Percentiles rank a stretch among this genome's conserved stretches.
phyloP scores from a whole-genome alignment of 2,888 invertebrate genomes.

The Melipona beecheii region DNA sequence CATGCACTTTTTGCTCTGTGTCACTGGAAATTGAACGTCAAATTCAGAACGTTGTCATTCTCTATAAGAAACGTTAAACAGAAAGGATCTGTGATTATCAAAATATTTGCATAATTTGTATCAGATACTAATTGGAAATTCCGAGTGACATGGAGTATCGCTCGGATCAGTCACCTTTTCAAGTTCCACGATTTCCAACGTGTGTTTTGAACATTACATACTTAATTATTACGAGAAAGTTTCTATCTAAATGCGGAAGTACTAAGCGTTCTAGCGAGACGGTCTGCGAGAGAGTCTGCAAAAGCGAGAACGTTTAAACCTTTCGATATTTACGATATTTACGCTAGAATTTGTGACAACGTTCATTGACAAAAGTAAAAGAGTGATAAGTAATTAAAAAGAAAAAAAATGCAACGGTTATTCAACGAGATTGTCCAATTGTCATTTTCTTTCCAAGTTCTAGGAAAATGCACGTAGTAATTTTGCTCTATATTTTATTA shows the following conservation, averaged over 20 bases:
- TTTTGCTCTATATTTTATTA: no score
- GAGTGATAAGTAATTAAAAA: not conserved
- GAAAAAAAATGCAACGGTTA: no score
- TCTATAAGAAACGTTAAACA: no score
- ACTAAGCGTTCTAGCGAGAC: constrained; percentile 47
- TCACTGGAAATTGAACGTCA: not conserved
- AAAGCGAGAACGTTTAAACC: constrained; percentile 22
- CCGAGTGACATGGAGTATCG: not conserved
- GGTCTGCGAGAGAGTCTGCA: constrained; percentile 34
- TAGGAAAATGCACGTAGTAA: no score
- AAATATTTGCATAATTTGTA: not conserved
- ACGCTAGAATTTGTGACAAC: not conserved
- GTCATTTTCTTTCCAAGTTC: not conserved
- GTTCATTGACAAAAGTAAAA: not conserved
- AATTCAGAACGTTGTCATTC: not conserved
- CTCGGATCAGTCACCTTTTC: not conserved
- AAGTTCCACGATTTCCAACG: not conserved
- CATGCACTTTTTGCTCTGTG: not conserved
- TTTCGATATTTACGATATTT: not conserved
- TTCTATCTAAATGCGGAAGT: constrained; percentile 48
- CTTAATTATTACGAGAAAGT: constrained; percentile 51
- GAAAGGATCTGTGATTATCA: not conserved
- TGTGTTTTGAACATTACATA: constrained; percentile 4
- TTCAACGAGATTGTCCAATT: not conserved
- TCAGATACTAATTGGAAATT: not conserved